These are phyloP conservation scores for Archivesica marissinica DNA, from an alignment of 1,140 invertebrate species.

Conservation along the genomic window DNA sequence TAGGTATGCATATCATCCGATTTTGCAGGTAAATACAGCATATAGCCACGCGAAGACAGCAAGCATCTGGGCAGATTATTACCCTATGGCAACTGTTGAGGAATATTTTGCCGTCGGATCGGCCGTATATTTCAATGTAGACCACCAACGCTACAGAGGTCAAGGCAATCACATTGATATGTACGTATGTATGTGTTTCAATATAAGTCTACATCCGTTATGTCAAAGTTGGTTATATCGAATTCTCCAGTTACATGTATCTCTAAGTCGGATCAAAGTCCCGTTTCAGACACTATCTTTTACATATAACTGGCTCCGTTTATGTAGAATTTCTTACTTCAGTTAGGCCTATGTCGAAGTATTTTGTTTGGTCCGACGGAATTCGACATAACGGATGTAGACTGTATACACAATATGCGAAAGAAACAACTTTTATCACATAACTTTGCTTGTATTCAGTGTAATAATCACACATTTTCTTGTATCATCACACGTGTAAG, in stretches of 20 bases:
- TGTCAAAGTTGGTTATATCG: neutral
- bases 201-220: neutral
- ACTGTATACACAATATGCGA: too few relatives aligned
- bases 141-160: conserved; percentile 27
- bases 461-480: too few relatives aligned
- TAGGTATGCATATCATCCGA: neutral
- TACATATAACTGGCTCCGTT: neutral
- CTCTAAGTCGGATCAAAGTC: neutral
- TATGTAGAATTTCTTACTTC: neutral
- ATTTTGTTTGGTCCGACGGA: too few relatives aligned
- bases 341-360: neutral
- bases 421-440: too few relatives aligned
- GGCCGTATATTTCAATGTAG: conserved; percentile 62
- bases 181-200: neutral
- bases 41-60: conserved; percentile 64
- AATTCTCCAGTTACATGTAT: neutral
- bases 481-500: too few relatives aligned
- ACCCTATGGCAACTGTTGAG: conserved; percentile 67
- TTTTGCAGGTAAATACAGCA: conserved; percentile 60
- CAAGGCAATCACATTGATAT: conserved; percentile 21
- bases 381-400: too few relatives aligned
- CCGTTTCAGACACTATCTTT: neutral
- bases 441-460: neutral
- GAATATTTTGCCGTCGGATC: conserved; percentile 72
- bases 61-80: conserved; percentile 63